Evolutionary conservation across 2,888 invertebrate species (phyloP).

Genomic region (Smittia aterrima): DNA sequence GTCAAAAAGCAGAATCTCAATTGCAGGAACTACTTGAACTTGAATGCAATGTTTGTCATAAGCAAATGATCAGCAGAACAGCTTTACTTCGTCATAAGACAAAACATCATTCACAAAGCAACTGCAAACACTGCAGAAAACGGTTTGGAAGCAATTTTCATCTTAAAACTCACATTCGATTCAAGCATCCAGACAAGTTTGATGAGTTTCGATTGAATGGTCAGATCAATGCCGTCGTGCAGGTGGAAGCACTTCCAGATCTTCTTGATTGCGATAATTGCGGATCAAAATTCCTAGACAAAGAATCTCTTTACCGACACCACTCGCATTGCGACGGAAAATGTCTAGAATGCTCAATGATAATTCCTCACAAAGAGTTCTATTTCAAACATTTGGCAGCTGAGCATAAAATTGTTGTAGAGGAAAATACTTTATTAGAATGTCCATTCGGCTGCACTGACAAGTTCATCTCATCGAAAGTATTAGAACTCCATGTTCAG

Average conservation of each 20-base stretch:
- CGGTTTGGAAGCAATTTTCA: not conserved
- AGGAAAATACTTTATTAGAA: not conserved
- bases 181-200: slow-evolving; percentile 3
- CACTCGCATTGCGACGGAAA: slow-evolving; percentile 18
- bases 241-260: not conserved
- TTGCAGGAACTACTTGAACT: not conserved
- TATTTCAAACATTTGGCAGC: not conserved
- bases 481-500: slow-evolving; percentile 21
- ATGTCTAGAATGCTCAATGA: slow-evolving; percentile 17
- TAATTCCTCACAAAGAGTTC: slow-evolving; percentile 1
- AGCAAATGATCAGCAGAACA: not conserved
- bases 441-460: slow-evolving; percentile 28
- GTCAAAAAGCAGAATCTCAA: not conserved
- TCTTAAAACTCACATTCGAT: not conserved
- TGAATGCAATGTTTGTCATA: slow-evolving; percentile 2
- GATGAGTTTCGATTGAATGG: not conserved
- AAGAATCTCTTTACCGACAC: not conserved
- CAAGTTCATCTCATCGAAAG: not conserved
- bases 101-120: not conserved
- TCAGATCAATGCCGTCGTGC: not conserved
- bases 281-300: not conserved
- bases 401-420: not conserved
- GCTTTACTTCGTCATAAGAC: not conserved
- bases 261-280: slow-evolving; percentile 8
- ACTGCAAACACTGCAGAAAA: not conserved